These are phyloP conservation scores for Emydura subglobosa DNA, from an alignment of 2,113 vertebrate species.

Conservation along the genomic window DNA sequence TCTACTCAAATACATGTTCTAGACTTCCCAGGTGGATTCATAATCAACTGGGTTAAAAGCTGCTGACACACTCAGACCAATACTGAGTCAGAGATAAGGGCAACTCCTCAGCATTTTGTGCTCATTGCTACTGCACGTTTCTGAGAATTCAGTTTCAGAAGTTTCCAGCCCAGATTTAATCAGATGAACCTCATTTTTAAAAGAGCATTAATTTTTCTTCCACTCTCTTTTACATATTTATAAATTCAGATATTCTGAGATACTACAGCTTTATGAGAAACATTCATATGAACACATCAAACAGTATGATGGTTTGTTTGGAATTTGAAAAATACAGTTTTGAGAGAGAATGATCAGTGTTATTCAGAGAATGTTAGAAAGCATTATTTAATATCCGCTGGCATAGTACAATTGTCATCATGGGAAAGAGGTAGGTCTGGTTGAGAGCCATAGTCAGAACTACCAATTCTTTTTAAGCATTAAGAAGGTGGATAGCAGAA, in stretches of 20 bases:
- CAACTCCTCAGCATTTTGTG: not conserved
- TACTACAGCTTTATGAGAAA: not conserved
- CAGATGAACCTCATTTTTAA: not conserved
- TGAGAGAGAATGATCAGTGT: slow-evolving; percentile 17
- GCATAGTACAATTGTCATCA: not conserved
- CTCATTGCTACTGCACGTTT: not conserved
- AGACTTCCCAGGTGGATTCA: not conserved
- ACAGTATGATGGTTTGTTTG: slow-evolving; percentile 27
- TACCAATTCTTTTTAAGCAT: slow-evolving; percentile 20
- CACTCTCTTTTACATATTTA: slow-evolving; percentile 7
- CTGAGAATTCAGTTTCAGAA: not conserved
- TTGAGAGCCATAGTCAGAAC: not conserved
- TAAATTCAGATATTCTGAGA: not conserved
- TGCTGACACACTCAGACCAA: slow-evolving; percentile 26
- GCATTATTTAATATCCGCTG: not conserved
- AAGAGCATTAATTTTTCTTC: slow-evolving; percentile 14
- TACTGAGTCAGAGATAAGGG: not conserved
- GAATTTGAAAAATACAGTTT: slow-evolving; percentile 38
- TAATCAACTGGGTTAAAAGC: slow-evolving; percentile 21
- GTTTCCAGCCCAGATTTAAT: not conserved
- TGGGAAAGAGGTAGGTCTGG: not conserved
- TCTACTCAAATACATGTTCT: slow-evolving; percentile 20
- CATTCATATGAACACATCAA: slow-evolving; percentile 9
- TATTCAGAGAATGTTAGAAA: slow-evolving; percentile 31
- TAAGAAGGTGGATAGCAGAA: not conserved